These are phyloP conservation scores for Brassicogethes aeneus DNA, from an alignment of 2,888 invertebrate genomes.

Conservation along the genomic window DNA sequence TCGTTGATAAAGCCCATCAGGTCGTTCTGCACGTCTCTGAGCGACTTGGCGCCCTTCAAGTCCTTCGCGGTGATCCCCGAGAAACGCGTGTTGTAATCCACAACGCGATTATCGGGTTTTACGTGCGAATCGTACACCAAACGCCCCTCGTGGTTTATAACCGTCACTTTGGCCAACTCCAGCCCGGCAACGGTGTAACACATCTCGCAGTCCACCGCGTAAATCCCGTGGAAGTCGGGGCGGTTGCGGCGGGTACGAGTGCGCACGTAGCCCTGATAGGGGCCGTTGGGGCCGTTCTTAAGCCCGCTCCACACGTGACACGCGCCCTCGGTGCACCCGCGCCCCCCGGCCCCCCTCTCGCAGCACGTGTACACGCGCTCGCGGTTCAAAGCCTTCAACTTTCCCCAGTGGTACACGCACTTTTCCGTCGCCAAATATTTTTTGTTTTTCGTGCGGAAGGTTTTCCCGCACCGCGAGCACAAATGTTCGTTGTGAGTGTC, in stretches of 20 bases:
- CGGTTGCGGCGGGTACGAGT: constrained; percentile 40
- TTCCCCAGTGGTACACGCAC: constrained; percentile 88
- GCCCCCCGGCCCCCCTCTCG: constrained; percentile 39
- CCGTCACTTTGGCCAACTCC: constrained; percentile 81
- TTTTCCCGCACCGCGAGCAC: constrained; percentile 65
- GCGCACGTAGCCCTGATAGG: constrained; percentile 4
- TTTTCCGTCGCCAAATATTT: constrained; percentile 63
- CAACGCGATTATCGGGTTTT: constrained; percentile 68
- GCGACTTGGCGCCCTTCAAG: constrained; percentile 53
- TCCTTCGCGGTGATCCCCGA: constrained; percentile 77
- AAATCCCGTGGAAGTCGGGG: constrained; percentile 50
- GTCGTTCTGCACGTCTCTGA: constrained; percentile 77
- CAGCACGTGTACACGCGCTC: constrained; percentile 55
- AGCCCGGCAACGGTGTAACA: constrained; percentile 81
- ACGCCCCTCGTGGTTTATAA: constrained; percentile 65
- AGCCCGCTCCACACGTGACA: constrained; percentile 68
- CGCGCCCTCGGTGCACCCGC: constrained; percentile 57
- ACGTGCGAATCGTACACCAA: constrained; percentile 79
- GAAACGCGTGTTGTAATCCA: constrained; percentile 93
- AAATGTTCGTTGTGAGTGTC: constrained; percentile 21
- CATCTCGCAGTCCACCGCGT: constrained; percentile 96
- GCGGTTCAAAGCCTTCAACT: constrained; percentile 43
- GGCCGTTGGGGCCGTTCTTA: constrained; percentile 56
- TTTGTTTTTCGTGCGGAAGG: constrained; percentile 62
- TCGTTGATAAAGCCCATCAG: constrained; percentile 69